Evolutionary conservation across 2,888 invertebrate genomes (phyloP).

Genomic region (Agrochola macilenta): DNA sequence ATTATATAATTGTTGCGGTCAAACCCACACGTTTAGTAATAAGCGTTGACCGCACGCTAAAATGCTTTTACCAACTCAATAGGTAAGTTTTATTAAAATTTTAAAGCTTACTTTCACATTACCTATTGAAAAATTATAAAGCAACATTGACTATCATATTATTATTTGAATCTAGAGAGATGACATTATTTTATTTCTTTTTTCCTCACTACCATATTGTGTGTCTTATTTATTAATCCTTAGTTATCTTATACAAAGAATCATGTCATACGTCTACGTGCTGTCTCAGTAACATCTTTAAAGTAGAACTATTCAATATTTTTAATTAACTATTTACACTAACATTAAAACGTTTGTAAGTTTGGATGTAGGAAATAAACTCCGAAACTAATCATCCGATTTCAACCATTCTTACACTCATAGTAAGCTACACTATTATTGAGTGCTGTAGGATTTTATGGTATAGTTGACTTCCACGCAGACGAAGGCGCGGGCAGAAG

Average conservation of each 20-base stretch:
- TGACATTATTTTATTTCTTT: neutral
- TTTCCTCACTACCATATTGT: neutral
- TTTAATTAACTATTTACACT: neutral
- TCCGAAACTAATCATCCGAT: no score
- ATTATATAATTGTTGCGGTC: constrained; percentile 50
- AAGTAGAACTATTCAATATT: neutral
- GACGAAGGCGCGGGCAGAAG: no score
- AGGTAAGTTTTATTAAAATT: constrained; percentile 12
- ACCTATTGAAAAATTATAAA: neutral
- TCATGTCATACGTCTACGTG: neutral
- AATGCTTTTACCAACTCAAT: constrained; percentile 42
- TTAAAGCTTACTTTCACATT: neutral
- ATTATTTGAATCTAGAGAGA: neutral
- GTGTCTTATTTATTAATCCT: no score
- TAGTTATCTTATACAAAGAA: no score
- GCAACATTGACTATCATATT: neutral
- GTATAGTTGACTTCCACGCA: no score
- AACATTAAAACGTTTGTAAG: no score
- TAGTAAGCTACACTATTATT: no score
- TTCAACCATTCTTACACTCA: no score
- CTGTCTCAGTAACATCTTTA: neutral
- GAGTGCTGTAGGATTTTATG: no score
- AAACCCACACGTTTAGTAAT: constrained; percentile 51
- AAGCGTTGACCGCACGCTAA: constrained; percentile 47
- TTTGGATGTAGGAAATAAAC: no score